Conservation (phyloP, 2,888 invertebrate species). For the Caenorhabditis uteleia region DNA sequence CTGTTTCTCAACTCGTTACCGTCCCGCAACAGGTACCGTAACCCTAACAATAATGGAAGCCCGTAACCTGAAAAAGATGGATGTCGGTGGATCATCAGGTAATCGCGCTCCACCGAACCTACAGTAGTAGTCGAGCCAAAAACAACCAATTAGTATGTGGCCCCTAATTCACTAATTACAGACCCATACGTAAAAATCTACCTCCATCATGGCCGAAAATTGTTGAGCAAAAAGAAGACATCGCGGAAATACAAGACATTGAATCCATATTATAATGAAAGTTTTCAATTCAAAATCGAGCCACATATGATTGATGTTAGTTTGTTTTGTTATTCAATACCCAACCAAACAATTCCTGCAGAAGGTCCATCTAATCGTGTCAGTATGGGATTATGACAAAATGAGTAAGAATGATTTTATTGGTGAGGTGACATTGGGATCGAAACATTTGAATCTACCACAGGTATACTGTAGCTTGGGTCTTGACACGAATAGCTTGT, state of each 20-base stretch:
- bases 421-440: constrained; percentile 62
- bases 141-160: not conserved
- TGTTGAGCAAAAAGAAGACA: constrained; percentile 68
- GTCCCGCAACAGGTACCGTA: constrained; percentile 67
- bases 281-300: constrained; percentile 68
- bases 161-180: constrained; percentile 19
- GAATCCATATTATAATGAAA: constrained; percentile 68
- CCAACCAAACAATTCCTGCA: constrained; percentile 6
- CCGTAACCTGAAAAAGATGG: constrained; percentile 69
- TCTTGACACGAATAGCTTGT: too few species aligned
- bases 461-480: constrained; percentile 24
- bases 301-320: constrained; percentile 61
- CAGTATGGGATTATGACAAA: constrained; percentile 69
- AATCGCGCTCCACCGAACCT: not conserved
- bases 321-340: not conserved
- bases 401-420: constrained; percentile 69
- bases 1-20: constrained; percentile 68
- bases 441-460: constrained; percentile 53
- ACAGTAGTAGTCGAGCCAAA: not conserved
- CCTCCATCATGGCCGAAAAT: constrained; percentile 65
- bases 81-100: constrained; percentile 68
- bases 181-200: constrained; percentile 69
- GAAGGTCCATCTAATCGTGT: constrained; percentile 57
- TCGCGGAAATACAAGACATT: constrained; percentile 65
- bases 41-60: constrained; percentile 69